These are phyloP conservation scores for Dryobates pubescens DNA, from an alignment of 2,797 vertebrate species.

Conservation along the genomic window DNA sequence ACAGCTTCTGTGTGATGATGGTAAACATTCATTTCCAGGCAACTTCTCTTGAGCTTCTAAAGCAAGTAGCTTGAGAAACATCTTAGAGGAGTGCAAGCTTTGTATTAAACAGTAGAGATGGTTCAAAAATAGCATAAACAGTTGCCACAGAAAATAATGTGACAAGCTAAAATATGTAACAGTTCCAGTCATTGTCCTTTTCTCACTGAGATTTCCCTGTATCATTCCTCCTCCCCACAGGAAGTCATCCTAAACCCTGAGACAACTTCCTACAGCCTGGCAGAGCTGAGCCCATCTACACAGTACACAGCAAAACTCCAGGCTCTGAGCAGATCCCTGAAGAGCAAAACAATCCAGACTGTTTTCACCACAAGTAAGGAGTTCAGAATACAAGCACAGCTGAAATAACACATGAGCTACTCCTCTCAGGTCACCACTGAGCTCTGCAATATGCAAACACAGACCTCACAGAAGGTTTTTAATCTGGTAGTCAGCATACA, in stretches of 20 bases:
- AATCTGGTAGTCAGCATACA: not conserved
- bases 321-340: constrained; percentile 86
- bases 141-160: not conserved
- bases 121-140: not conserved
- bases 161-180: not conserved
- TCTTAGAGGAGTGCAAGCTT: not conserved
- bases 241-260: constrained; percentile 89
- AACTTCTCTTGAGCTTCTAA: not conserved
- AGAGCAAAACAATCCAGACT: constrained; percentile 85
- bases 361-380: constrained; percentile 91
- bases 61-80: not conserved
- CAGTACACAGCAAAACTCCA: constrained; percentile 89
- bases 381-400: not conserved
- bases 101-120: not conserved
- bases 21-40: not conserved
- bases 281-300: constrained; percentile 87
- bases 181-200: not conserved
- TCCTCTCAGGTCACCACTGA: not conserved
- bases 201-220: not conserved
- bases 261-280: constrained; percentile 89
- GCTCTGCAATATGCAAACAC: not conserved
- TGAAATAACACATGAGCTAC: not conserved
- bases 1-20: not conserved
- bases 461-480: not conserved
- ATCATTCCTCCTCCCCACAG: constrained; percentile 70